phyloP scores from a whole-genome alignment of 2,113 vertebrate genomes.

The Nothoprocta pentlandii region DNA sequence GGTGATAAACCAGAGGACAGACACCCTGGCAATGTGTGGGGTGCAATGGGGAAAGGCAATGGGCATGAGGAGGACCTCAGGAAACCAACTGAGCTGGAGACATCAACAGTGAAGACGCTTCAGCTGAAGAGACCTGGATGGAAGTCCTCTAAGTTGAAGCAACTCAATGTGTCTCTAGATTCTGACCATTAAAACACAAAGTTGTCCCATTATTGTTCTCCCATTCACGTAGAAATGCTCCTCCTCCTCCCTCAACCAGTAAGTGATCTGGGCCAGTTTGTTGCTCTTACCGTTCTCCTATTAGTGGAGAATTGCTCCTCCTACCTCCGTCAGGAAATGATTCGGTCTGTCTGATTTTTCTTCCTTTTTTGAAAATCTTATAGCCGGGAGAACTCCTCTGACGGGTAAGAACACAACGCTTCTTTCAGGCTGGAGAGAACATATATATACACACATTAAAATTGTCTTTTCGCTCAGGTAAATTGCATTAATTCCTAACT shows the following conservation, averaged over 20 bases:
- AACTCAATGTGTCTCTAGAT: too few relatives aligned
- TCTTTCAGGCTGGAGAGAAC: background rate
- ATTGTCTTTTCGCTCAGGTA: background rate
- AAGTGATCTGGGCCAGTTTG: too few relatives aligned
- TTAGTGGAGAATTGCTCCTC: background rate
- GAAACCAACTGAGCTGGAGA: too few relatives aligned
- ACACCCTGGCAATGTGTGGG: too few relatives aligned
- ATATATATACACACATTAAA: background rate
- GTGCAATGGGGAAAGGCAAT: too few relatives aligned
- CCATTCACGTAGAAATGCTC: background rate
- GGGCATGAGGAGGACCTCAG: too few relatives aligned
- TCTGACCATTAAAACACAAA: too few relatives aligned
- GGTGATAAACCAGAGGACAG: too few relatives aligned
- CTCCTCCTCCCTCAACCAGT: background rate
- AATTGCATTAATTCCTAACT: background rate
- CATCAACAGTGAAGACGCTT: too few relatives aligned
- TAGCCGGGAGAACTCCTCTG: background rate
- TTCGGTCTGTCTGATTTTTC: background rate
- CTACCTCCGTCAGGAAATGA: background rate
- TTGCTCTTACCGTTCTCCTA: background rate
- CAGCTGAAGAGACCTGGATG: too few relatives aligned
- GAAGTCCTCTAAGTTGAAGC: too few relatives aligned
- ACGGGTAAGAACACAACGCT: background rate
- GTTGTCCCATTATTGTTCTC: background rate
- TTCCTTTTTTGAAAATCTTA: background rate